Evolutionary conservation across 2,797 vertebrate genomes (phyloP).

Genomic region (Gila robusta): DNA sequence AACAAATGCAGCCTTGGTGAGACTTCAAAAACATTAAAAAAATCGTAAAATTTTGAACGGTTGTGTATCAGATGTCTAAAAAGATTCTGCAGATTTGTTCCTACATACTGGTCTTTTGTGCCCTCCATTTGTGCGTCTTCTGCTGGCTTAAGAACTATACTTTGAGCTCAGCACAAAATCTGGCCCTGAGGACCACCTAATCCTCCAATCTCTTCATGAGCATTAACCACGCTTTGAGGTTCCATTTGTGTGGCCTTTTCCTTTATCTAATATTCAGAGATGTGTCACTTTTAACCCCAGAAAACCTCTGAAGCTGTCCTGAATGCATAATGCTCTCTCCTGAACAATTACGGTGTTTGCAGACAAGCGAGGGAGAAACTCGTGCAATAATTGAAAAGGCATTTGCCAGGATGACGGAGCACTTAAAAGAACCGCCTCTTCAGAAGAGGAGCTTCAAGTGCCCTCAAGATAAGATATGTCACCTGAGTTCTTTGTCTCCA

Average conservation of each 20-base stretch:
- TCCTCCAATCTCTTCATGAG: slow-evolving; percentile 70
- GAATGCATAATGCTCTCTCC: slow-evolving; percentile 9
- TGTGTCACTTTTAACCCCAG: slow-evolving; percentile 58
- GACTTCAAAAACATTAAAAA: not conserved
- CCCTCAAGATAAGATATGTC: slow-evolving; percentile 69
- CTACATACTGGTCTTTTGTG: slow-evolving; percentile 59
- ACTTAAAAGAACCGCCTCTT: slow-evolving; percentile 26
- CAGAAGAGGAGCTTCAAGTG: slow-evolving; percentile 51
- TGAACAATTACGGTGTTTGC: slow-evolving; percentile 4
- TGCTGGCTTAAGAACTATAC: slow-evolving; percentile 38
- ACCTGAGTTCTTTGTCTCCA: slow-evolving; percentile 78
- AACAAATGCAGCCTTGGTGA: not conserved
- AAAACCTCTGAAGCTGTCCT: slow-evolving; percentile 20
- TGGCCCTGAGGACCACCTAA: slow-evolving; percentile 64
- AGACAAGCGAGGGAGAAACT: slow-evolving; percentile 5
- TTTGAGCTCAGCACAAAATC: slow-evolving; percentile 66
- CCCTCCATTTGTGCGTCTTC: slow-evolving; percentile 7
- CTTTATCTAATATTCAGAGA: slow-evolving; percentile 60
- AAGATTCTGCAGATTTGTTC: not conserved
- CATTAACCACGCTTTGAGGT: slow-evolving; percentile 61
- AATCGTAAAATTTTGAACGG: not conserved
- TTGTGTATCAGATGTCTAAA: not conserved
- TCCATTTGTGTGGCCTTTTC: slow-evolving; percentile 68
- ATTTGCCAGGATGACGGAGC: slow-evolving; percentile 18
- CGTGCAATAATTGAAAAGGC: slow-evolving; percentile 31